Evolutionary conservation across 1,140 invertebrate species (phyloP).

Genomic region (Trichonephila clavata): DNA sequence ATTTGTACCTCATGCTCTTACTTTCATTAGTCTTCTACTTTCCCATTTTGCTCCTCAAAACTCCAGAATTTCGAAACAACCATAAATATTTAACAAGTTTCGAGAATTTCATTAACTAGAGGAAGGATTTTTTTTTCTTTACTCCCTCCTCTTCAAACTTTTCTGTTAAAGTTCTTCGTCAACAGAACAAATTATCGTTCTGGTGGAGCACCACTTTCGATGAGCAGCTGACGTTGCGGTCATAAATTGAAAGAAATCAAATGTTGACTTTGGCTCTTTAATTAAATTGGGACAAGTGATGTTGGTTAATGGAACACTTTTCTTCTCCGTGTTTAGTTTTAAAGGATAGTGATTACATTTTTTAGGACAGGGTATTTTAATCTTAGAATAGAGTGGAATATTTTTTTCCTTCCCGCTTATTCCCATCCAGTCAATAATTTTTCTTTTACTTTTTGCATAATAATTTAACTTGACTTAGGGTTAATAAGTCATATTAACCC

Average conservation of each 20-base stretch:
- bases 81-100: constrained; percentile 5
- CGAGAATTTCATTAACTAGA: constrained; percentile 18
- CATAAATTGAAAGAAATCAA: constrained; percentile 17
- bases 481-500: too few relatives aligned
- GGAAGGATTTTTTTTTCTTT: background rate
- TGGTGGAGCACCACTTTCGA: background rate
- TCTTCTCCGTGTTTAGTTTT: background rate
- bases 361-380: background rate
- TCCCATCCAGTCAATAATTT: too few relatives aligned
- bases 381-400: background rate
- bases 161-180: background rate
- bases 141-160: background rate
- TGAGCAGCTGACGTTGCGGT: background rate
- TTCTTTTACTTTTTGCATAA: too few relatives aligned
- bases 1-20: background rate
- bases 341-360: background rate
- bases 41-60: background rate
- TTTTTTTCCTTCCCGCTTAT: too few relatives aligned
- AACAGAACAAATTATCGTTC: background rate
- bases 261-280: background rate
- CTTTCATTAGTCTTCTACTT: background rate
- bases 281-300: background rate
- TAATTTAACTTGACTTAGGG: too few relatives aligned
- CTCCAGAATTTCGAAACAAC: background rate
- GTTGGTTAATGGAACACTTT: background rate